phyloP scores from a whole-genome alignment of 2,888 invertebrate genomes.

The Antheraea yamamai region DNA sequence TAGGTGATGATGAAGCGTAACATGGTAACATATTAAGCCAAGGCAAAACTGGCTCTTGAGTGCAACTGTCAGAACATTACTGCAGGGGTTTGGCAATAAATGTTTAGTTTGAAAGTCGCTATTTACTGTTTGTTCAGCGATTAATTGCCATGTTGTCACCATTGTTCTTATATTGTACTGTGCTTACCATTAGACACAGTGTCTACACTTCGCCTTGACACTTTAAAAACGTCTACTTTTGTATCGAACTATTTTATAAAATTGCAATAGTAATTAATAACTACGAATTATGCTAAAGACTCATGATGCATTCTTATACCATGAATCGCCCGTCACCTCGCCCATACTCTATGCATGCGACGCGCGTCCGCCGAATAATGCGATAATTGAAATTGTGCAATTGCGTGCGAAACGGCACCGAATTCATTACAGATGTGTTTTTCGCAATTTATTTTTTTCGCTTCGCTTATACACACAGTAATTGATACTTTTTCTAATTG shows the following conservation, averaged over 20 bases:
- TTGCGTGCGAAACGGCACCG: constrained; percentile 79
- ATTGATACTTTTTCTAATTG: constrained; percentile 50
- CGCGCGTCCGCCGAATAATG: constrained; percentile 71
- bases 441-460: constrained; percentile 57
- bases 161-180: too few relatives aligned
- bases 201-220: too few relatives aligned
- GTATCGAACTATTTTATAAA: not conserved
- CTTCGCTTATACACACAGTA: not conserved
- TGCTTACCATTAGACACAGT: too few relatives aligned
- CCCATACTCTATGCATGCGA: constrained; percentile 35
- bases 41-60: too few relatives aligned
- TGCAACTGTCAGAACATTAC: too few relatives aligned
- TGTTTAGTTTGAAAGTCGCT: too few relatives aligned
- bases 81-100: too few relatives aligned
- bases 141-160: too few relatives aligned
- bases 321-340: constrained; percentile 46
- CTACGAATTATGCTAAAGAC: not conserved
- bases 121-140: too few relatives aligned
- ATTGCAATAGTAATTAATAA: not conserved
- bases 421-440: constrained; percentile 75
- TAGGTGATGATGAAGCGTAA: too few relatives aligned
- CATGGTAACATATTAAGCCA: too few relatives aligned
- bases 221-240: too few relatives aligned
- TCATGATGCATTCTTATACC: not conserved
- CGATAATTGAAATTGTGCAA: constrained; percentile 83